phyloP scores from a whole-genome alignment of 2,888 invertebrate species.

The Drosophila demipolita region DNA sequence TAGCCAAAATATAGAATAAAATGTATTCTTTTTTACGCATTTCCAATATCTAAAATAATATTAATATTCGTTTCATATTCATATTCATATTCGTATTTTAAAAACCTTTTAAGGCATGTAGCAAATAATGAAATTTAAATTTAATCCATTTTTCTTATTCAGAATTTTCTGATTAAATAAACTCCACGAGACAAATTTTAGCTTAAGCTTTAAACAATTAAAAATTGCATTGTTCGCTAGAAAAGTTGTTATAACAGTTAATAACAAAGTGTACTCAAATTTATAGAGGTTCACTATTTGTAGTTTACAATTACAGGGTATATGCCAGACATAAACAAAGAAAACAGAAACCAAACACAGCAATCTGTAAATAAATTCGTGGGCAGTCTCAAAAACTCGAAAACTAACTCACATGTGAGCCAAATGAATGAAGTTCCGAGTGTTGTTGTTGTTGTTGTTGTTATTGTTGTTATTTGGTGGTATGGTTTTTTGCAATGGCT shows the following conservation, averaged over 20 bases:
- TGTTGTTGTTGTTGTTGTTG: constrained; percentile 46
- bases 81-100: no score
- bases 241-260: background rate
- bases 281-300: background rate
- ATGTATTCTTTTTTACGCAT: no score
- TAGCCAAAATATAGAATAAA: no score
- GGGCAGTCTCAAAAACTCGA: constrained; percentile 32
- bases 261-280: background rate
- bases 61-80: background rate
- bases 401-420: constrained; percentile 44
- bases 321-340: background rate
- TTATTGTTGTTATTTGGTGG: constrained; percentile 4
- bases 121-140: background rate
- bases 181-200: background rate
- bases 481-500: background rate
- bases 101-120: background rate
- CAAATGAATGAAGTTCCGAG: constrained; percentile 64
- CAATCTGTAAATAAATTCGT: constrained; percentile 16
- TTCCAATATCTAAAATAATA: no score
- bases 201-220: no score
- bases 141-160: background rate
- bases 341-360: background rate
- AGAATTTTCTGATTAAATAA: background rate
- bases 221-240: background rate
- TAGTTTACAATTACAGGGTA: background rate